phyloP scores from a whole-genome alignment of 2,888 invertebrate species.

The Miltochrista miniata region DNA sequence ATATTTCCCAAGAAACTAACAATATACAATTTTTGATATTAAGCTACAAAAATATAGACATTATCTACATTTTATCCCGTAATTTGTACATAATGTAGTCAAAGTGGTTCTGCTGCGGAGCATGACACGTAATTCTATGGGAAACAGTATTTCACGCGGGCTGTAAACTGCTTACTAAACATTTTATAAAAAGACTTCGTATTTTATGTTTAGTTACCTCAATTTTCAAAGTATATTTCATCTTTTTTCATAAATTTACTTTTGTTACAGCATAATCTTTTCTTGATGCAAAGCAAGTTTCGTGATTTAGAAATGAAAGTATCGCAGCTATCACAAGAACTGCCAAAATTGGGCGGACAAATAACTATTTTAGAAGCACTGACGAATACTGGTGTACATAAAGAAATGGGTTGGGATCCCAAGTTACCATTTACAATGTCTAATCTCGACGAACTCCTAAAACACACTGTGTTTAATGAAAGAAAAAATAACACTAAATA shows the following conservation, averaged over 20 bases:
- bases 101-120: too few species aligned
- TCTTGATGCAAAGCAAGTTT: constrained; percentile 55
- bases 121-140: too few species aligned
- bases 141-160: too few species aligned
- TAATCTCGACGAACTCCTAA: constrained; percentile 47
- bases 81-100: too few species aligned
- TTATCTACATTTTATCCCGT: too few species aligned
- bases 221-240: too few species aligned
- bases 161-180: too few species aligned
- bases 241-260: not conserved
- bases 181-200: too few species aligned
- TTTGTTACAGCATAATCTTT: constrained; percentile 60
- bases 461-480: constrained; percentile 20
- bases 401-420: constrained; percentile 48
- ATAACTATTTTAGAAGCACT: constrained; percentile 62
- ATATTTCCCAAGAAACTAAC: too few species aligned
- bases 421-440: constrained; percentile 42
- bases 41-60: too few species aligned
- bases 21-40: too few species aligned
- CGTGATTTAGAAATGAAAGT: constrained; percentile 58
- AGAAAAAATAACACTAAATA: constrained; percentile 25
- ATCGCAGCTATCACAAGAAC: constrained; percentile 52
- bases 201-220: too few species aligned
- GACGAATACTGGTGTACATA: constrained; percentile 48
- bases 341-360: constrained; percentile 70